These are phyloP conservation scores for Corvus cornix DNA, from an alignment of 2,113 vertebrate genomes.

Conservation along the genomic window DNA sequence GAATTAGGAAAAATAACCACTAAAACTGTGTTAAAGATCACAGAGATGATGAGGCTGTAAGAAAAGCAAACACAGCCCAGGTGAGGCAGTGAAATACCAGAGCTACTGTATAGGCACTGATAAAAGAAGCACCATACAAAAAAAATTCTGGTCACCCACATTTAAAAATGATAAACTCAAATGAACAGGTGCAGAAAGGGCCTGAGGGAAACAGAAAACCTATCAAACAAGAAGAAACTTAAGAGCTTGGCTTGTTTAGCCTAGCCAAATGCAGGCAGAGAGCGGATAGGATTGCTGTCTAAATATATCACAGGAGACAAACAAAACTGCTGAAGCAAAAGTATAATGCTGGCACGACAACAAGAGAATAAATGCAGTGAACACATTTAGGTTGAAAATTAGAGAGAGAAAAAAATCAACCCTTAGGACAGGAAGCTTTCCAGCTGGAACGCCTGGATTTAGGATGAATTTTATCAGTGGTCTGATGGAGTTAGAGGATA, in stretches of 20 bases:
- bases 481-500: neutral
- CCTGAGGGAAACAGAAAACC: slow-evolving; percentile 42
- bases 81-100: neutral
- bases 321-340: slow-evolving; percentile 56
- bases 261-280: slow-evolving; percentile 38
- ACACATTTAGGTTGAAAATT: neutral
- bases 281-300: slow-evolving; percentile 43
- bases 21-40: neutral
- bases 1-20: neutral
- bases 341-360: neutral
- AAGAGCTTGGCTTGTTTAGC: slow-evolving; percentile 42
- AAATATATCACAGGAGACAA: slow-evolving; percentile 65
- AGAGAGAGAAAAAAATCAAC: neutral
- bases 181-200: slow-evolving; percentile 51
- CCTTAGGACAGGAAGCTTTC: neutral
- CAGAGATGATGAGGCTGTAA: neutral
- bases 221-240: slow-evolving; percentile 57
- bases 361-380: neutral
- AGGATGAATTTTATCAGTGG: neutral
- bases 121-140: neutral
- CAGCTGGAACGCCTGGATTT: neutral
- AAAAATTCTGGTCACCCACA: neutral
- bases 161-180: slow-evolving; percentile 10
- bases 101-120: neutral
- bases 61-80: neutral